Percentiles rank a stretch among this genome's conserved stretches.
Evolutionary conservation across 2,797 vertebrate species (phyloP).

Genomic region (Gallinago solitaria): DNA sequence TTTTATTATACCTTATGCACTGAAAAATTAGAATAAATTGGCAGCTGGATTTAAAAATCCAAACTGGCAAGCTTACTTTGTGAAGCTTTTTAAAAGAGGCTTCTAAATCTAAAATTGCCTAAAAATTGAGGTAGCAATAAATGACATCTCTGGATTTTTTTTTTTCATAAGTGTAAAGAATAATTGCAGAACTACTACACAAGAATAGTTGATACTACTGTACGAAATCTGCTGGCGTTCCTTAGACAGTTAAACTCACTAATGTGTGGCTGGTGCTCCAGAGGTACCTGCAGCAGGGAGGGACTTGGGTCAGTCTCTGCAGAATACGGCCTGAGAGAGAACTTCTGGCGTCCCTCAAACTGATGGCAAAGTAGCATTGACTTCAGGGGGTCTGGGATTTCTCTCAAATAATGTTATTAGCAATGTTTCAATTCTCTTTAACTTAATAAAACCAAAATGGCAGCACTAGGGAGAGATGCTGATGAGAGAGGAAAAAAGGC

Average conservation of each 20-base stretch:
- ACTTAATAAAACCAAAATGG: conserved; percentile 32
- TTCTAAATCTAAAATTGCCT: neutral
- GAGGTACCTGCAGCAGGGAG: neutral
- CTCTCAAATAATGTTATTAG: conserved; percentile 41
- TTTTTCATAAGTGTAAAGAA: neutral
- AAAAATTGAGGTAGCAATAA: neutral
- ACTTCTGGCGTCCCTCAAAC: neutral
- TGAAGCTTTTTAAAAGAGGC: neutral
- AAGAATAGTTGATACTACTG: too few relatives aligned
- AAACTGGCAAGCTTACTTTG: neutral
- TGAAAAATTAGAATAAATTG: neutral
- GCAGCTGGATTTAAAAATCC: neutral
- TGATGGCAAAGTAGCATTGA: neutral
- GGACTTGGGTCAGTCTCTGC: neutral
- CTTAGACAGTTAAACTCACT: neutral
- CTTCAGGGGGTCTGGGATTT: conserved; percentile 26
- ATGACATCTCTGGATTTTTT: neutral
- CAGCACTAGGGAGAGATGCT: conserved; percentile 10
- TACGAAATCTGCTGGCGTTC: neutral
- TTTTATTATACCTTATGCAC: neutral
- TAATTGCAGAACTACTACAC: neutral
- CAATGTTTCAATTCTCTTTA: neutral
- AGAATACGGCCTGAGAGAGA: neutral
- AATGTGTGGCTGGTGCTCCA: neutral
- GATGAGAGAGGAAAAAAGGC: neutral